Evolutionary conservation across 2,797 vertebrate genomes (phyloP), one percentile per base, ranked within the genome.

Genomic region (Delichon dasypus): DNA sequence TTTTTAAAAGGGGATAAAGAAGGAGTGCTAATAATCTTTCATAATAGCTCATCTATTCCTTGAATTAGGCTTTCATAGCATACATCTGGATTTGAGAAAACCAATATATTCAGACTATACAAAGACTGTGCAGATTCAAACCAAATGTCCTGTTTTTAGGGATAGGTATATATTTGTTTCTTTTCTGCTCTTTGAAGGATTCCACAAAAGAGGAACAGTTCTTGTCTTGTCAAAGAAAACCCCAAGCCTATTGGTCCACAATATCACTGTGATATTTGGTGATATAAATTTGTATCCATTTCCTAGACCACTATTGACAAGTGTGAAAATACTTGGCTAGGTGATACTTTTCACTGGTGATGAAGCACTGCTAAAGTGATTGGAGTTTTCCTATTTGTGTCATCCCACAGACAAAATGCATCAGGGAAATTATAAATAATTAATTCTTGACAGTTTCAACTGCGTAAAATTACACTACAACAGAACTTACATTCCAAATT

Each of bases 1-100:
- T 62, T 80, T 86, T 40, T 3, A 4, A 34, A 62, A 3, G 0
- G 2, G 4, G 3, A 1, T 9, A 6, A 23, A 62, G 54, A 38
- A 38, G 8, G 18, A 68, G 6, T 38, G 13, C 5, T 55, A 60
- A 58, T 45, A 75, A 58, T 15, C 8, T 83, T 26, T 72, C 0
- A 1, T 55, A 79, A 67, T 9, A 18, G 20, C 21, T 85, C 18
- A 27, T 12, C 9, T 83, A 8, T 32, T 79, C 22, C 16, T 71
- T 74, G 40, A 85, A 71, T 19, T 23, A 71, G 16, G 22, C 16
- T 42, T 83, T 57, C 7, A 6, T 16, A 72, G 29, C 64, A 42
- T 36, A 67, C 15, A 20, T 57, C 18, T 44, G 23, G 13, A 47
- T 70, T 77, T 73, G 44, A 70, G 19, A 40, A 90, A 88, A 53